A percentile compares a stretch with the other conserved stretches of the same genome.
Conservation (phyloP, 2,888 invertebrate species). For the Amphiduros pacificus region DNA sequence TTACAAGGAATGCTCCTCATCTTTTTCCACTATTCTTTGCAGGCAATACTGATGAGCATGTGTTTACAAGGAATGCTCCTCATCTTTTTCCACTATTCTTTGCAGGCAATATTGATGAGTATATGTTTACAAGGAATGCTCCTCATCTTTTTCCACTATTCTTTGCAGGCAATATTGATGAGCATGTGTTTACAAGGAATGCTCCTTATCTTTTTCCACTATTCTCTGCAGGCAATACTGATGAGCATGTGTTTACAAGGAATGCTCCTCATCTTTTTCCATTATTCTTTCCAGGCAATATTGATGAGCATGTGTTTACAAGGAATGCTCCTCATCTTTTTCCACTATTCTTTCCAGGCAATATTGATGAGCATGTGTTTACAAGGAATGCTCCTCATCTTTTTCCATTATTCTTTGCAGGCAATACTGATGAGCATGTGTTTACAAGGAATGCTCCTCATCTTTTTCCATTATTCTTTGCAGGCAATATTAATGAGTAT, state of each 20-base stretch:
- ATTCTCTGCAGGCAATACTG: conserved; percentile 72
- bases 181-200: conserved; percentile 93
- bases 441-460: not conserved
- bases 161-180: conserved; percentile 79
- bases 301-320: not conserved
- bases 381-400: no score
- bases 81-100: no score
- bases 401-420: no score
- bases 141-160: no score
- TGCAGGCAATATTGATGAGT: conserved; percentile 86
- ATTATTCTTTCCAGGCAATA: not conserved
- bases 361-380: no score
- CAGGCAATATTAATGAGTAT: not conserved
- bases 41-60: conserved; percentile 91
- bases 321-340: no score
- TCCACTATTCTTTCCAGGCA: no score
- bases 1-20: no score
- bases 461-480: not conserved
- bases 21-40: conserved; percentile 26
- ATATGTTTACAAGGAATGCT: conserved; percentile 90
- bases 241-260: conserved; percentile 94
- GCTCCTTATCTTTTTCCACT: no score
- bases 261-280: conserved; percentile 62
- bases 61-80: conserved; percentile 90
- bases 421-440: not conserved